Conservation (phyloP, 2,888 invertebrate genomes). For the Cataglyphis altisquamis region DNA sequence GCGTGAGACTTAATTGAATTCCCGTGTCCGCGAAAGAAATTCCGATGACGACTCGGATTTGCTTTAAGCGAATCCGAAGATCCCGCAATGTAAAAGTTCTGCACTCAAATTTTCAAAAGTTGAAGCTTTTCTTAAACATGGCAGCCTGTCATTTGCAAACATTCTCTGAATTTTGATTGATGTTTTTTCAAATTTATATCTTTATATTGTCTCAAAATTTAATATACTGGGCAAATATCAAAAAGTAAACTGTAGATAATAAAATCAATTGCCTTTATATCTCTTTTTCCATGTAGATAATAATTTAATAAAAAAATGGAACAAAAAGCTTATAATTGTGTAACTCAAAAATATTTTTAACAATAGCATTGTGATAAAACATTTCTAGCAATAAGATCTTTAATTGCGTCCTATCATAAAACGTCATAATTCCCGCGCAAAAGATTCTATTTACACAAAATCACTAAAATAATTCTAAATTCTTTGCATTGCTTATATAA, state of each 20-base stretch:
- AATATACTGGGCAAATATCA: not conserved
- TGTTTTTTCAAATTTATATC: not conserved
- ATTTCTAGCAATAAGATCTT: not conserved
- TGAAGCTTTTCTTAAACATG: not conserved
- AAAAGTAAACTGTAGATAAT: not conserved
- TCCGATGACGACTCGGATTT: not conserved
- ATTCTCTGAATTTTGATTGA: not conserved
- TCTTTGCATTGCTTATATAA: not conserved
- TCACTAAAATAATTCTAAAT: not conserved
- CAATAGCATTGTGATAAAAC: not conserved
- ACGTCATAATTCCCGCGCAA: not conserved
- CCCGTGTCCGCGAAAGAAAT: constrained; percentile 31
- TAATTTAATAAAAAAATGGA: constrained; percentile 2
- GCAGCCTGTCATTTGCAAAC: not conserved
- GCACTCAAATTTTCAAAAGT: constrained; percentile 13
- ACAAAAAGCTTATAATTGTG: not conserved
- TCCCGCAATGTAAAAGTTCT: constrained; percentile 26
- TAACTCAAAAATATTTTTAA: not conserved
- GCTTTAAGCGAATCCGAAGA: not conserved
- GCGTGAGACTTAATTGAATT: constrained; percentile 37
- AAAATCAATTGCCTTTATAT: not conserved
- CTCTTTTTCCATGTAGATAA: not conserved
- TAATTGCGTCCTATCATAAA: not conserved
- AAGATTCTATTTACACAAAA: not conserved
- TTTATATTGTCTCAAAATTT: not conserved